A percentile compares a stretch with the other conserved stretches of the same genome.
These are phyloP conservation scores for Drosophila kanekoi DNA, from an alignment of 2,888 invertebrate species.

Conservation along the genomic window DNA sequence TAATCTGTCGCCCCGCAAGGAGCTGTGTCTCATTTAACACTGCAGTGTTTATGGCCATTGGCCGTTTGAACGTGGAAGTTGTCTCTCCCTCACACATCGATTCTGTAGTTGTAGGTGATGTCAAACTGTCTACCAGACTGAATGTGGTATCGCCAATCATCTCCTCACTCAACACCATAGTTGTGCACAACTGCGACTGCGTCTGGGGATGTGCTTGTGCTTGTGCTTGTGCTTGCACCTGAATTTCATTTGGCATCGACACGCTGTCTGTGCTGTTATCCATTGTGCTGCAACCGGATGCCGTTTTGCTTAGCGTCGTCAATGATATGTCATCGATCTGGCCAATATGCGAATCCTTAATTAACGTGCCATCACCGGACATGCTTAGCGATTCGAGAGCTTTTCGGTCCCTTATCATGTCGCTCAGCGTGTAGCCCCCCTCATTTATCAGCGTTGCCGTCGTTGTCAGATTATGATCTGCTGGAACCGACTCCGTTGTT, in stretches of 20 bases:
- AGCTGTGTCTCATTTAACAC: conserved; percentile 74
- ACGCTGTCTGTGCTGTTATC: conserved; percentile 84
- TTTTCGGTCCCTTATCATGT: conserved; percentile 84
- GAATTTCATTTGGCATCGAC: conserved; percentile 49
- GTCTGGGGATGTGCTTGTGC: background rate
- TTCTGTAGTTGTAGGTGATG: conserved; percentile 44
- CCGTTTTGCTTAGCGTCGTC: conserved; percentile 80
- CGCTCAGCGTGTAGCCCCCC: conserved; percentile 76
- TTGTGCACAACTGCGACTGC: conserved; percentile 18
- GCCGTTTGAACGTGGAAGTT: conserved; percentile 68
- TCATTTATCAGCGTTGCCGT: conserved; percentile 23
- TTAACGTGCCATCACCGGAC: conserved; percentile 83
- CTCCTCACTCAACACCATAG: conserved; percentile 78
- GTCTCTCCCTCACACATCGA: conserved; percentile 17
- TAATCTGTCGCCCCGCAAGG: conserved; percentile 52
- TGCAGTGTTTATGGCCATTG: conserved; percentile 14
- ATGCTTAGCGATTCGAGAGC: conserved; percentile 83
- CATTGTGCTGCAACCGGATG: conserved; percentile 84
- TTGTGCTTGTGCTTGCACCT: background rate
- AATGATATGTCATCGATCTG: conserved; percentile 84
- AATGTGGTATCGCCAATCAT: conserved; percentile 83
- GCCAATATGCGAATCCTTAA: conserved; percentile 83
- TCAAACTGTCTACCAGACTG: conserved; percentile 79
- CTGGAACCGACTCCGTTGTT: conserved; percentile 3
- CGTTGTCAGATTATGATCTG: conserved; percentile 45